Evolutionary conservation across 2,113 vertebrate genomes (phyloP), one percentile per base, ranked within the genome.

Genomic region (Ascaphus truei): DNA sequence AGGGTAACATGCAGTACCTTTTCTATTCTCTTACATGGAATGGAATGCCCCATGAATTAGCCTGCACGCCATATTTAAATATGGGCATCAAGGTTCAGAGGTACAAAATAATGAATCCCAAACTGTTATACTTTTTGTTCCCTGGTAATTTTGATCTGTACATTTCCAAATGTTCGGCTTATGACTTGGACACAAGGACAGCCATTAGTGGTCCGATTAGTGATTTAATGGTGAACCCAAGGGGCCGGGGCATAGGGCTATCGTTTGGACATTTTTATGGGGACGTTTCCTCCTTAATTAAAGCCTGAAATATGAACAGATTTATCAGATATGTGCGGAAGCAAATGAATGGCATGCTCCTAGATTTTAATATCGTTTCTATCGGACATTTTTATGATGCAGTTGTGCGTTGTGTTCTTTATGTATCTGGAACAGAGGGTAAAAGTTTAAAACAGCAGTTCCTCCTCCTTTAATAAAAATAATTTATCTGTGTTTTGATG

Each of bases 351-450:
- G 7, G 16, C 33, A 53, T 29, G 47, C 34, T 65, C 33, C 12
- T 52, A 30, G 37, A 36, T 53, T 65, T 37, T 41, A 18, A 3
- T 51, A 34, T 39, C 33, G 7, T 29, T 53, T 22, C 16, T 51
- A 53, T 65, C 62, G 53, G 25, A 39, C 62, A 53, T 65, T 53
- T 50, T 55, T 55, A 55, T 53, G 47, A 39, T 65, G 62, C 50
- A 55, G 29, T 55, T 41, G 50, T 53, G 33, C 34, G 31, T 55
- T 55, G 50, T 53, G 50, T 65, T 27, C 62, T 53, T 30, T 53
- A 29, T 65, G 20, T 34, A 26, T 53, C 39, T 52, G 29, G 62
- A n/a, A 53, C 48, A 41, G 41, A 53, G 33, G 62, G 62, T 65
- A 34, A 66, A 66, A 55, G 63, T 66, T 66, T 41, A 66, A 52